These are phyloP conservation scores for Nothoprocta pentlandii DNA, from an alignment of 2,113 vertebrate genomes.

Conservation along the genomic window DNA sequence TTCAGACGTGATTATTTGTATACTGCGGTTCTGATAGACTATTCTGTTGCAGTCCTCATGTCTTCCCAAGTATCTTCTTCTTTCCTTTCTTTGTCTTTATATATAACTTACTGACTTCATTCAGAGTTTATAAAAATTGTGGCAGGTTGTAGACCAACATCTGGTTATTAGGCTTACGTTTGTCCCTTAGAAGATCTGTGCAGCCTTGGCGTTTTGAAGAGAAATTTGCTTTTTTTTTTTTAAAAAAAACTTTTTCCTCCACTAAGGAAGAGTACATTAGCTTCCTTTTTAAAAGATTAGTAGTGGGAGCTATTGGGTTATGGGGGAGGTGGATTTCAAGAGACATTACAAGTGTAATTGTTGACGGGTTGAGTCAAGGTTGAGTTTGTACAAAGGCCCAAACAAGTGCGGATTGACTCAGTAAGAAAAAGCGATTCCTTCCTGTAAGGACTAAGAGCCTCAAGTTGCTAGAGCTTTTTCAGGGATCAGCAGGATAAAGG, in stretches of 20 bases:
- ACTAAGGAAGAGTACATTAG: background rate
- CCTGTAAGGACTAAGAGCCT: fast-evolving
- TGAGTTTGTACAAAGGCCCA: background rate
- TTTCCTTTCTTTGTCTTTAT: too few relatives aligned
- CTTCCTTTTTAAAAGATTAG: slow-evolving; percentile 54
- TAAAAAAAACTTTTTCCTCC: too few relatives aligned
- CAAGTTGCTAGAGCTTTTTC: background rate
- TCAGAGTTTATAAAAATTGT: too few relatives aligned
- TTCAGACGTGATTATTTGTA: too few relatives aligned
- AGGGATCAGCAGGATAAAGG: background rate
- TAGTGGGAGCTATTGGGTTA: slow-evolving; percentile 54
- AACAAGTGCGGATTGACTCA: background rate
- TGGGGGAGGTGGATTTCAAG: slow-evolving; percentile 25
- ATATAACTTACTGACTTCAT: too few relatives aligned
- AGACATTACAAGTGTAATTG: slow-evolving; percentile 13
- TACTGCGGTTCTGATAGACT: background rate
- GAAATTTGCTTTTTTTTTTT: background rate
- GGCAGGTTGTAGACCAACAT: too few relatives aligned
- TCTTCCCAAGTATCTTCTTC: background rate
- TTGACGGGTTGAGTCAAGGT: background rate
- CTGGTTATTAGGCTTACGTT: background rate
- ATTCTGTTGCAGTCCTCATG: background rate
- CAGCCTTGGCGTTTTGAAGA: background rate
- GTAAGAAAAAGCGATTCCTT: background rate
- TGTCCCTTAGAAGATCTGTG: background rate